Conservation (phyloP, 2,888 invertebrate genomes). For the Nipponacmea schrenckii region DNA sequence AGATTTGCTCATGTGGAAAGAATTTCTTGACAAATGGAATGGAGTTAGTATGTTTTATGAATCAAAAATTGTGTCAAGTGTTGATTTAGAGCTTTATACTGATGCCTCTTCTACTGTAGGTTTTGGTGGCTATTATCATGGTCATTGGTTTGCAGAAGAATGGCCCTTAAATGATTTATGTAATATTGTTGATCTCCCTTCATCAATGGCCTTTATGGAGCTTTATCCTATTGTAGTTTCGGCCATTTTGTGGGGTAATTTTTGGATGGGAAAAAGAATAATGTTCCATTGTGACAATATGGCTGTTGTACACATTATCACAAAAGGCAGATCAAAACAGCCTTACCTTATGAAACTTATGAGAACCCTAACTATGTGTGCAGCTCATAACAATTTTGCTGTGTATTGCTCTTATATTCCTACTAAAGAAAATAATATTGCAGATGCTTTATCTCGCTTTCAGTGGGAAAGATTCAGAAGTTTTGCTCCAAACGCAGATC, state of each 20-base stretch:
- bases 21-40: conserved; percentile 20
- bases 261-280: conserved; percentile 23
- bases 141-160: conserved; percentile 16
- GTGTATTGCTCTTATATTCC: conserved; percentile 16
- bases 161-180: conserved; percentile 14
- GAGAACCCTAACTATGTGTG: conserved; percentile 11
- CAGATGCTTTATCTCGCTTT: conserved; percentile 26
- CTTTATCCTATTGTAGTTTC: conserved; percentile 21
- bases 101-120: conserved; percentile 11
- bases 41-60: conserved; percentile 19
- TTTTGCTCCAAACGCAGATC: conserved; percentile 17
- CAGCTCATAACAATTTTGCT: conserved; percentile 14
- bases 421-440: conserved; percentile 13
- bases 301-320: conserved; percentile 21
- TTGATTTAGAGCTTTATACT: conserved; percentile 11
- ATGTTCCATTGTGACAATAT: conserved; percentile 27
- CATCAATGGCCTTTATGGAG: conserved; percentile 25
- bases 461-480: conserved; percentile 19
- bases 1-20: conserved; percentile 24
- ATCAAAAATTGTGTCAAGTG: background rate
- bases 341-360: conserved; percentile 18
- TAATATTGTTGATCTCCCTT: background rate
- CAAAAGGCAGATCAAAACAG: conserved; percentile 21
- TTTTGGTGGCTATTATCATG: conserved; percentile 17
- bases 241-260: conserved; percentile 18